Percentiles rank a stretch among this genome's conserved stretches.
phyloP scores from a whole-genome alignment of 2,888 invertebrate species.

The Laothoe populi region DNA sequence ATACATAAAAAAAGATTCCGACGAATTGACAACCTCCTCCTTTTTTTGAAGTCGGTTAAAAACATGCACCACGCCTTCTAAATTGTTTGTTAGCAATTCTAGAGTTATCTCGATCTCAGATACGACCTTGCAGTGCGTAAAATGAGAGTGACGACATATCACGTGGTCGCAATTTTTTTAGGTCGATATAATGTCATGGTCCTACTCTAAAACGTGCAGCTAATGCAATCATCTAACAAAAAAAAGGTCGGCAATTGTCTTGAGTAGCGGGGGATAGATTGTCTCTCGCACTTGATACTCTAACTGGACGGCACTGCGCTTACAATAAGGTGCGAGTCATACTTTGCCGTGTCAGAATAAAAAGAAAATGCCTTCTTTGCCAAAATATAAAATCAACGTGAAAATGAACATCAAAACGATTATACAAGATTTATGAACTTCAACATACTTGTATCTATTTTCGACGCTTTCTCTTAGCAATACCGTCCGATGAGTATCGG shows the following conservation, averaged over 20 bases:
- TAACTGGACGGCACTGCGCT: no score
- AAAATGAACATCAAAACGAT: neutral
- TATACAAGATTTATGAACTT: neutral
- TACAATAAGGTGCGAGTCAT: no score
- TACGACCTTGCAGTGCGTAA: neutral
- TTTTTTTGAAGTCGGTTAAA: neutral
- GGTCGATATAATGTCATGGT: neutral
- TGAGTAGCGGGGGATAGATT: no score
- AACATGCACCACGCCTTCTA: neutral
- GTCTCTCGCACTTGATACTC: no score
- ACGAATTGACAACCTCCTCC: no score
- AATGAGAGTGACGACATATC: neutral
- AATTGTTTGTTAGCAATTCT: neutral
- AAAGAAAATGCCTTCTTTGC: no score
- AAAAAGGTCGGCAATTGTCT: no score
- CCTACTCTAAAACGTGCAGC: neutral
- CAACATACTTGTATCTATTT: conserved; percentile 11
- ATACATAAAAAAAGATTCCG: no score
- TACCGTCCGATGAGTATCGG: neutral
- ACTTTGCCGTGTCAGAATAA: no score
- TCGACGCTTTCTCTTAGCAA: conserved; percentile 6
- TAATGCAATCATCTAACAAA: neutral
- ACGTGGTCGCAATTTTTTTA: neutral
- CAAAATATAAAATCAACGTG: no score
- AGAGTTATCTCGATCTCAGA: neutral